phyloP scores from a whole-genome alignment of 2,888 invertebrate genomes.

The Hypena proboscidalis region DNA sequence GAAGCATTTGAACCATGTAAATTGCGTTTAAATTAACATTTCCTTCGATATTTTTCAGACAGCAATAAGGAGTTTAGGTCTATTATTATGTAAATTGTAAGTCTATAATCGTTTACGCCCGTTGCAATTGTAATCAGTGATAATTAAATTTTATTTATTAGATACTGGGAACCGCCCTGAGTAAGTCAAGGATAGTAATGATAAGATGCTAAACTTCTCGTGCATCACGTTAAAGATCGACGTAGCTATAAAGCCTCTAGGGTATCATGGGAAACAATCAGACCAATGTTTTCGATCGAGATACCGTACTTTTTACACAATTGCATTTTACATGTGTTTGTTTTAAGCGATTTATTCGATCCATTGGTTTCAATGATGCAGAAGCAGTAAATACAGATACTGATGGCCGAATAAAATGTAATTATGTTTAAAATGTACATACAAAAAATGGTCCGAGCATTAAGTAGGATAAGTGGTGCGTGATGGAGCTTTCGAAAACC shows the following conservation, averaged over 20 bases:
- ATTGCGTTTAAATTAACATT: conserved; percentile 6
- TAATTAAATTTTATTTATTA: conserved; percentile 54
- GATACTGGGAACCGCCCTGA: conserved; percentile 63
- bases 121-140: conserved; percentile 48
- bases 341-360: not conserved
- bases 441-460: not conserved
- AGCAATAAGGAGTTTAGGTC: conserved; percentile 21
- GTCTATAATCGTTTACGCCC: conserved; percentile 52
- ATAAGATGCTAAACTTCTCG: conserved; percentile 65
- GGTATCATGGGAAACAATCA: conserved; percentile 33
- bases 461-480: not conserved
- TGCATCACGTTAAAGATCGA: conserved; percentile 61
- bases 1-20: not conserved
- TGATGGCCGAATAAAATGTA: conserved; percentile 1
- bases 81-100: conserved; percentile 47
- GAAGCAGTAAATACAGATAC: not conserved
- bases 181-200: conserved; percentile 68
- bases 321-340: not conserved
- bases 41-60: conserved; percentile 12
- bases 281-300: conserved; percentile 34
- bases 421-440: not conserved
- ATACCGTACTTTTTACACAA: not conserved
- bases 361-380: not conserved
- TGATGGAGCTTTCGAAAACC: not conserved
- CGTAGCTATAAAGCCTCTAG: conserved; percentile 28